Conservation (phyloP, 2,797 vertebrate genomes). For the Muraenolepis orangiensis region DNA sequence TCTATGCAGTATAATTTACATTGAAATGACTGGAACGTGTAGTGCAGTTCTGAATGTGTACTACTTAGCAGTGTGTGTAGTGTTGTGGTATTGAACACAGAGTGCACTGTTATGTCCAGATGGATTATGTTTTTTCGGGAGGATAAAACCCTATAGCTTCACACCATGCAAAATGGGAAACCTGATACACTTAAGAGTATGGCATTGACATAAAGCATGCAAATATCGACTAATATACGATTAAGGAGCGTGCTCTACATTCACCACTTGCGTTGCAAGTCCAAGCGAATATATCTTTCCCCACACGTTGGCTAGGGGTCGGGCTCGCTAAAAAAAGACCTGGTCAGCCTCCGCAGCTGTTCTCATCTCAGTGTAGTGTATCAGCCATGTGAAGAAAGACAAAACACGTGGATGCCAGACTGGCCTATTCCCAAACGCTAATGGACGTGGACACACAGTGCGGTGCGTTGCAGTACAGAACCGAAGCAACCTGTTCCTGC, state of each 20-base stretch:
- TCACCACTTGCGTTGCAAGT: background rate
- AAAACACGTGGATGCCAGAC: conserved; percentile 7
- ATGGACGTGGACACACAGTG: conserved; percentile 13
- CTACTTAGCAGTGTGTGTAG: background rate
- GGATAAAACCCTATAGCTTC: background rate
- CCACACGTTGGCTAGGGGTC: background rate
- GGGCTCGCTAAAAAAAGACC: conserved; percentile 70
- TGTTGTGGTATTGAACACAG: too few species aligned
- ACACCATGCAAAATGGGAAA: background rate
- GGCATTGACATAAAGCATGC: background rate
- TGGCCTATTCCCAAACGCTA: conserved; percentile 13
- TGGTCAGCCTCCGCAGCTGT: conserved; percentile 64
- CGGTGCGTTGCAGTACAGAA: too few species aligned
- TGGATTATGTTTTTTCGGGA: background rate
- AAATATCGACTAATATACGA: background rate
- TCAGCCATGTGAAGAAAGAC: conserved; percentile 38
- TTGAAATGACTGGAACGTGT: too few species aligned
- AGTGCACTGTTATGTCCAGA: too few species aligned
- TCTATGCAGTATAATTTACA: background rate
- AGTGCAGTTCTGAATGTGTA: too few species aligned
- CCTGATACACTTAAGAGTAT: background rate
- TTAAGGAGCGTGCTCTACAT: background rate
- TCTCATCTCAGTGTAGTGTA: conserved; percentile 47
- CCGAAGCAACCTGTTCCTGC: too few species aligned
- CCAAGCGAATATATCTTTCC: background rate